Evolutionary conservation across 2,797 vertebrate species (phyloP).

Genomic region (Propithecus perrieri): DNA sequence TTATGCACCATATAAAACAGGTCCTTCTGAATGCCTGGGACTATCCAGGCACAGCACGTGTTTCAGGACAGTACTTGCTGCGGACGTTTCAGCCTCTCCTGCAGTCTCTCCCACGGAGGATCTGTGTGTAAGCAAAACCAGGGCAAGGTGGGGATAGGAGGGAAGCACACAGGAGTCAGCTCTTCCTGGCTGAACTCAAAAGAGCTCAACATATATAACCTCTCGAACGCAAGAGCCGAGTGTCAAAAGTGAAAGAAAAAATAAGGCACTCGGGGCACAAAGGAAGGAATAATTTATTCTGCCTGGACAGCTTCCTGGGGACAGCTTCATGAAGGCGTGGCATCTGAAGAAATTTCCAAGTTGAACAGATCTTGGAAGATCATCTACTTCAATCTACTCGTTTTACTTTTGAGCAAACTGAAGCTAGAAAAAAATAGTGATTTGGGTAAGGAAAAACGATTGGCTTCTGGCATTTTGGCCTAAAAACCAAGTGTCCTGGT

Average conservation of each 20-base stretch:
- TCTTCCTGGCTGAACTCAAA: background rate
- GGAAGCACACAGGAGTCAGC: background rate
- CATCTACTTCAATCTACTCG: background rate
- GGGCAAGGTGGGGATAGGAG: background rate
- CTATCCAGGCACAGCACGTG: background rate
- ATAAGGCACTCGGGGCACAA: background rate
- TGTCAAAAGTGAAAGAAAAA: background rate
- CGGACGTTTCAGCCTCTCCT: background rate
- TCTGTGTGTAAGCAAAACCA: background rate
- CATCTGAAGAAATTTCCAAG: background rate
- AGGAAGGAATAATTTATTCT: background rate
- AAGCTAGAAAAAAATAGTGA: background rate
- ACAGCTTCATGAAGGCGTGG: background rate
- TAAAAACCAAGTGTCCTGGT: background rate
- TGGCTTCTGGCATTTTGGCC: background rate
- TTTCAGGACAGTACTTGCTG: background rate
- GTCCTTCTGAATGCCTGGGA: background rate
- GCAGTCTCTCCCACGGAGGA: background rate
- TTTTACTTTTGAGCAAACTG: background rate
- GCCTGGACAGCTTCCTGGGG: background rate
- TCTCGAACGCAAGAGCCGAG: accelerated
- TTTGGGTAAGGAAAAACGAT: background rate
- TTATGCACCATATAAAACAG: background rate
- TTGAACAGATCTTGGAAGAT: background rate
- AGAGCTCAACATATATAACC: background rate